A percentile compares a stretch with the other conserved stretches of the same genome.
These are phyloP conservation scores for Virgularia gustaviana DNA, from an alignment of 92 coral and sea anemone species.

Conservation along the genomic window DNA sequence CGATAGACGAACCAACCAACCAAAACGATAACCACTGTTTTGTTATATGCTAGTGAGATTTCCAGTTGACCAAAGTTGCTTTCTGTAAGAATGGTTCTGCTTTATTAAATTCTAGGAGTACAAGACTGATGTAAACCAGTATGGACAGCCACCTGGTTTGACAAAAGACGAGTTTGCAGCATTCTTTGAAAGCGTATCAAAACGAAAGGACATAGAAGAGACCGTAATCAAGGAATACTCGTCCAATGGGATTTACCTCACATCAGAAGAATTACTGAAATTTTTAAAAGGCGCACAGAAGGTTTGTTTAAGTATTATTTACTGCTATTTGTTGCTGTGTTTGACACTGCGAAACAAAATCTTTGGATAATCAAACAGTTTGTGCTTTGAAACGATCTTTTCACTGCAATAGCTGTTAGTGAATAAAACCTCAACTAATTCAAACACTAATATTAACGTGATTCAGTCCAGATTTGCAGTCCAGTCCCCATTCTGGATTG, in stretches of 20 bases:
- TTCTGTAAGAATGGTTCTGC: no score
- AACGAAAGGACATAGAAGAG: conserved; percentile 69
- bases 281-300: conserved; percentile 65
- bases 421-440: no score
- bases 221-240: conserved; percentile 57
- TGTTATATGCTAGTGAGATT: no score
- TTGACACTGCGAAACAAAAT: not conserved
- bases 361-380: not conserved
- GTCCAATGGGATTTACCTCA: conserved; percentile 63
- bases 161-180: conserved; percentile 78
- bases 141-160: conserved; percentile 54
- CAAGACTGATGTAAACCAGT: conserved; percentile 61
- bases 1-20: no score
- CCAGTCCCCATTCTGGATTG: no score
- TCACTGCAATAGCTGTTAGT: no score
- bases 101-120: conserved; percentile 80
- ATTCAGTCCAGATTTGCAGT: no score
- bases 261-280: conserved; percentile 53
- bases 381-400: not conserved
- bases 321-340: not conserved
- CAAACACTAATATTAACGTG: no score
- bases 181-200: conserved; percentile 76
- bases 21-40: no score
- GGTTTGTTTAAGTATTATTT: conserved; percentile 47
- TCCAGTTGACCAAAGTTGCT: no score